Percentiles rank a stretch among this genome's conserved stretches.
Evolutionary conservation across 2,113 vertebrate species (phyloP).

Genomic region (Calidris pygmaea): DNA sequence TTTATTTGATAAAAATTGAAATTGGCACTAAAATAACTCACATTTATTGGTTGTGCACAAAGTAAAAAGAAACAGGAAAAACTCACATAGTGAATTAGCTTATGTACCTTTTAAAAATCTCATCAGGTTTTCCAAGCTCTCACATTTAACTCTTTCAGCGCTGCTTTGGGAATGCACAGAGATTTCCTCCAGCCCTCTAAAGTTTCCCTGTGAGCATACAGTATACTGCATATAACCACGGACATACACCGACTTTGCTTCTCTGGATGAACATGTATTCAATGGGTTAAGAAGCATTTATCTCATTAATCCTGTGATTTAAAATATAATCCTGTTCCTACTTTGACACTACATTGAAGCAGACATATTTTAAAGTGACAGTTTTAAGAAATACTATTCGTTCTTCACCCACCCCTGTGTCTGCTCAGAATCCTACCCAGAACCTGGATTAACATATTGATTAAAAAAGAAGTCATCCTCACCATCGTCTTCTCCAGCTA

Average conservation of each 20-base stretch:
- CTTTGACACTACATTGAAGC: background rate
- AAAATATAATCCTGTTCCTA: constrained; percentile 1
- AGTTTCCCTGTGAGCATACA: background rate
- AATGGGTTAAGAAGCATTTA: background rate
- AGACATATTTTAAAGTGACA: constrained; percentile 10
- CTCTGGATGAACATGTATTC: background rate
- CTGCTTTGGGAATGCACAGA: background rate
- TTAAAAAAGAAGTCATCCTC: background rate
- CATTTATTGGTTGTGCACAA: background rate
- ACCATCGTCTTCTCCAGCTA: background rate
- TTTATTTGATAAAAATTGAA: constrained; percentile 54
- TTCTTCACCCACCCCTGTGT: background rate
- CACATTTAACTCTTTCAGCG: background rate
- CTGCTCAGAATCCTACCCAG: background rate
- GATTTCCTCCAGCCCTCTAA: background rate
- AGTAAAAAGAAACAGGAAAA: background rate
- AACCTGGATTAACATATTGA: background rate
- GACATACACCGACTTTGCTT: background rate
- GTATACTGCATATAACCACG: background rate
- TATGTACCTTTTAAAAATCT: background rate
- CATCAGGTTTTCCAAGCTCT: background rate
- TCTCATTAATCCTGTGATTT: background rate
- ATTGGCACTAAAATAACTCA: constrained; percentile 15
- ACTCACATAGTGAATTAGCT: background rate
- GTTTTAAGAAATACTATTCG: background rate